Evolutionary conservation across 2,797 vertebrate species (phyloP), one percentile per base, ranked within the genome.

Genomic region (Eurystomus glaucurus): DNA sequence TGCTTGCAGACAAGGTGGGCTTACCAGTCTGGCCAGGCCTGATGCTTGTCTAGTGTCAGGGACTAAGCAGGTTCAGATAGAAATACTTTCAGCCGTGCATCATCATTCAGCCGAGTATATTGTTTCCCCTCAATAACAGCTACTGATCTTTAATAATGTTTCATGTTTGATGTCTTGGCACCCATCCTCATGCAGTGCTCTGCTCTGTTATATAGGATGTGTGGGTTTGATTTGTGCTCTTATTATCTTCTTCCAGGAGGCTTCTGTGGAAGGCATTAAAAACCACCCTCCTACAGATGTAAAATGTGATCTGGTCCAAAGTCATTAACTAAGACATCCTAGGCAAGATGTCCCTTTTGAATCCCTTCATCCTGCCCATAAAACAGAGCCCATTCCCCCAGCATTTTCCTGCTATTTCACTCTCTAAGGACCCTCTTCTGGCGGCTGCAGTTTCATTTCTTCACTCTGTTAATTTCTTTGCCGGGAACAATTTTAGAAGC

Each of bases 151-250:
- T 88, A 94, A 31, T 86, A 83, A 46, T 4, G 41, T 58, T 91
- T 74, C 3, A 2, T 94, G 85, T 91, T 94, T 95, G 93, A 89
- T 90, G 86, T 79, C 81, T 91, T 94, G 84, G 80, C 80, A 83
- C 62, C 68, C 62, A 54, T 90, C 70, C 68, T 90, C 1, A 0
- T 15, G 29, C 88, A 66, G 69, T 20, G 26, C 60, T 93, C 83
- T 84, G 51, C 85, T 88, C 28, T 66, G 23, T 84, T 80, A 84
- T 46, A 88, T 19, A 35, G 62, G 82, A 95, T 82, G 81, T 75
- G 77, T 92, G 85, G 78, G 79, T 90, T 97, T 92, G 86, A 94
- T 97, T 95, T 88, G 88, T 80, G 55, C 39, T 85, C 33, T 87
- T 96, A 68, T 88, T 71, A 90, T 90, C 79, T 93, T 70, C 80